Conservation (phyloP, 2,113 vertebrate genomes). For the Megalops atlanticus region DNA sequence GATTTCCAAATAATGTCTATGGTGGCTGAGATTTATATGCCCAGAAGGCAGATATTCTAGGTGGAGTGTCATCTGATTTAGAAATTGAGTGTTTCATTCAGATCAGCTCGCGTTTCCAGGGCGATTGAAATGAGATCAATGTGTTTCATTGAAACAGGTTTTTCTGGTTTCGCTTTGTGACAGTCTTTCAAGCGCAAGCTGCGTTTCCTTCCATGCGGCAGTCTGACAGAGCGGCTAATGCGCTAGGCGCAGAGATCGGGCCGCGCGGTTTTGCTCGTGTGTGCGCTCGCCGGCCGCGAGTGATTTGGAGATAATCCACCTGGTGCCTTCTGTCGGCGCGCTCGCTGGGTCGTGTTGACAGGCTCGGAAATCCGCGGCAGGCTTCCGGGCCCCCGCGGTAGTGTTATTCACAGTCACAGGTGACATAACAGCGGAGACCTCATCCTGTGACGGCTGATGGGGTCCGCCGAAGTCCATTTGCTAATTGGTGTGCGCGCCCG, state of each 20-base stretch:
- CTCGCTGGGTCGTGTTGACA: background rate
- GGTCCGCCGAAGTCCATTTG: no score
- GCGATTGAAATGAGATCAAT: background rate
- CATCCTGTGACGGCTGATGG: background rate
- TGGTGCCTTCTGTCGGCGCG: constrained; percentile 19
- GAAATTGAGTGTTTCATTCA: no score
- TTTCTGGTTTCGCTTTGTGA: background rate
- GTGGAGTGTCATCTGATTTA: no score
- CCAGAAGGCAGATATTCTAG: no score
- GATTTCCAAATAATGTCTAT: no score
- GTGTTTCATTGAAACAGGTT: background rate
- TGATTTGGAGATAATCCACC: constrained; percentile 24
- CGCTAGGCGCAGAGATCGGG: background rate
- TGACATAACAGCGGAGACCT: constrained; percentile 5
- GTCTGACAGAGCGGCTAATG: background rate
- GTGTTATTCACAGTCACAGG: constrained; percentile 4
- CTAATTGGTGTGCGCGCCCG: no score
- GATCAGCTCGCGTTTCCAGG: no score
- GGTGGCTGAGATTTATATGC: no score
- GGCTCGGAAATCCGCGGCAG: background rate
- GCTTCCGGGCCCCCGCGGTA: background rate
- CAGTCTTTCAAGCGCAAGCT: background rate
- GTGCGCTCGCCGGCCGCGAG: constrained; percentile 2
- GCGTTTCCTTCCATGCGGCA: no score
- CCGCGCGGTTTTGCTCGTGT: constrained; percentile 1